A percentile compares a stretch with the other conserved stretches of the same genome.
phyloP scores from a whole-genome alignment of 2,888 invertebrate species.

The Pachymerium ferrugineum region DNA sequence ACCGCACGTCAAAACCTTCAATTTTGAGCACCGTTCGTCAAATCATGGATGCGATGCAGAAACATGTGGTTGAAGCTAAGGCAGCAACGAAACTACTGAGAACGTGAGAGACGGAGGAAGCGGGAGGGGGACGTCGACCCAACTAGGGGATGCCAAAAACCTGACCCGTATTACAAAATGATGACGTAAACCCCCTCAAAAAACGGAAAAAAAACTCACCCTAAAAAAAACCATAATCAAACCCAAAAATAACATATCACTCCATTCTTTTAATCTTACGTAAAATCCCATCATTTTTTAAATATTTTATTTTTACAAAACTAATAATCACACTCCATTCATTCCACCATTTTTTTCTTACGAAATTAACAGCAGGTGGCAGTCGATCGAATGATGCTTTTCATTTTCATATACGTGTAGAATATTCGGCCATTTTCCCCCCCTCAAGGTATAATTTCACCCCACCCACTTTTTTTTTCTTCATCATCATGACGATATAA shows the following conservation, averaged over 20 bases:
- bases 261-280: background rate
- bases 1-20: no score
- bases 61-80: slow-evolving; percentile 21
- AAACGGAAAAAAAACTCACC: background rate
- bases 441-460: slow-evolving; percentile 2
- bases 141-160: slow-evolving; percentile 20
- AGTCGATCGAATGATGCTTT: background rate
- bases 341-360: background rate
- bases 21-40: no score
- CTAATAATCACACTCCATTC: background rate
- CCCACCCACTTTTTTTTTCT: background rate
- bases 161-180: slow-evolving; percentile 11
- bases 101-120: background rate
- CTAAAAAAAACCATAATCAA: background rate
- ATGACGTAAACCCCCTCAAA: background rate
- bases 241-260: background rate
- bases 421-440: background rate
- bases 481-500: slow-evolving; percentile 1
- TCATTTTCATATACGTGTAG: slow-evolving; percentile 10
- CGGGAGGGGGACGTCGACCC: background rate
- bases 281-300: no score
- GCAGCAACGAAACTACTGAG: slow-evolving; percentile 1
- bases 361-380: slow-evolving; percentile 6
- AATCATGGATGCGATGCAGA: no score
- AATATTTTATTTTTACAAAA: background rate